These are phyloP conservation scores for Misgurnus mizolepis DNA, from an alignment of 2,113 vertebrate genomes.

Conservation along the genomic window DNA sequence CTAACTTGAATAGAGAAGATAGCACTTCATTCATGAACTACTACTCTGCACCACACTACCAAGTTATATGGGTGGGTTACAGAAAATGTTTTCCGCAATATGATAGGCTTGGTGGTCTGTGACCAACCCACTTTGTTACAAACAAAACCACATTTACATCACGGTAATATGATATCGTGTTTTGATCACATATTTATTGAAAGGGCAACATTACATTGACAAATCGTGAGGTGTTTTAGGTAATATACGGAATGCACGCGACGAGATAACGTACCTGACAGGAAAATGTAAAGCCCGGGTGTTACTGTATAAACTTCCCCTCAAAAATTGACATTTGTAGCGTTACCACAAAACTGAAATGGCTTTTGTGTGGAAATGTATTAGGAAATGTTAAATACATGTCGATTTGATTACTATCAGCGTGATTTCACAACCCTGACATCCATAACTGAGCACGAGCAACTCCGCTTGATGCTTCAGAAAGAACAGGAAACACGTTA, in stretches of 20 bases:
- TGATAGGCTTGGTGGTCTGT: conserved; percentile 12
- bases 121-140: conserved; percentile 16
- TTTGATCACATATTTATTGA: not conserved
- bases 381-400: too few relatives aligned
- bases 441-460: not conserved
- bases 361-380: not conserved
- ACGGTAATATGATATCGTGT: conserved; percentile 2
- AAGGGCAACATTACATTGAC: not conserved
- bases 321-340: not conserved
- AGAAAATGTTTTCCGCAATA: conserved; percentile 12
- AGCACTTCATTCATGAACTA: not conserved
- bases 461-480: conserved; percentile 1
- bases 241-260: too few relatives aligned
- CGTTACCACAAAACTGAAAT: not conserved
- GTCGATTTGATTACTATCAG: not conserved
- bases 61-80: too few relatives aligned
- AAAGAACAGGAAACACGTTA: not conserved
- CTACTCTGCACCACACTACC: not conserved
- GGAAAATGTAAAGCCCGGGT: not conserved
- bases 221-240: not conserved
- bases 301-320: not conserved
- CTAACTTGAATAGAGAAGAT: too few relatives aligned
- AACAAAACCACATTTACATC: conserved; percentile 13
- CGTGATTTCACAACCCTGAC: not conserved
- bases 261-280: not conserved